Percentiles rank a stretch among this genome's conserved stretches.
These are phyloP conservation scores for Schizothorax lantsangensis DNA, from an alignment of 2,797 vertebrate genomes.

Conservation along the genomic window DNA sequence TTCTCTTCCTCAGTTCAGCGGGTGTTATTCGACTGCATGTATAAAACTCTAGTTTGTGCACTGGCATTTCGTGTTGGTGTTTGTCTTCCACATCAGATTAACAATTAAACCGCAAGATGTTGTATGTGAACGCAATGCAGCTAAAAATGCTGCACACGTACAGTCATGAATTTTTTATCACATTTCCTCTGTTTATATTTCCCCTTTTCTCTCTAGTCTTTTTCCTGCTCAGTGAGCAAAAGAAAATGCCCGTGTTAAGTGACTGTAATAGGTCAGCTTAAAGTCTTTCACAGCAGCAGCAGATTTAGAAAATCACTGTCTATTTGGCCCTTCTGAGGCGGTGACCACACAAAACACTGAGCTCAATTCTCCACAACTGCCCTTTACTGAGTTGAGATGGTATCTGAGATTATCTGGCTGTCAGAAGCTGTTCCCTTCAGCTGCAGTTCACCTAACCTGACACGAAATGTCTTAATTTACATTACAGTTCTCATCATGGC, in stretches of 20 bases:
- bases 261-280: constrained; percentile 5
- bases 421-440: constrained; percentile 54
- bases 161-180: constrained; percentile 68
- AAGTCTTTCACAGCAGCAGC: not conserved
- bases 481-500: not conserved
- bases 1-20: not conserved
- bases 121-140: not conserved
- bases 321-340: constrained; percentile 13
- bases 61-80: not conserved
- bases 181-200: constrained; percentile 68
- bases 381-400: constrained; percentile 56
- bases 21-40: not conserved
- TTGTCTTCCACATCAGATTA: not conserved
- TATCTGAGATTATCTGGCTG: constrained; percentile 52
- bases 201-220: constrained; percentile 46
- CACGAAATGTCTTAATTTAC: not conserved
- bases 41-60: not conserved
- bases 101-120: not conserved
- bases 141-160: constrained; percentile 9
- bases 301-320: constrained; percentile 37
- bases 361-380: constrained; percentile 51
- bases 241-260: constrained; percentile 39
- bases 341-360: constrained; percentile 26
- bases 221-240: constrained; percentile 68
- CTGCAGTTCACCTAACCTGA: constrained; percentile 7